Conservation (phyloP, 2,888 invertebrate species). For the Stratiomys singularior region DNA sequence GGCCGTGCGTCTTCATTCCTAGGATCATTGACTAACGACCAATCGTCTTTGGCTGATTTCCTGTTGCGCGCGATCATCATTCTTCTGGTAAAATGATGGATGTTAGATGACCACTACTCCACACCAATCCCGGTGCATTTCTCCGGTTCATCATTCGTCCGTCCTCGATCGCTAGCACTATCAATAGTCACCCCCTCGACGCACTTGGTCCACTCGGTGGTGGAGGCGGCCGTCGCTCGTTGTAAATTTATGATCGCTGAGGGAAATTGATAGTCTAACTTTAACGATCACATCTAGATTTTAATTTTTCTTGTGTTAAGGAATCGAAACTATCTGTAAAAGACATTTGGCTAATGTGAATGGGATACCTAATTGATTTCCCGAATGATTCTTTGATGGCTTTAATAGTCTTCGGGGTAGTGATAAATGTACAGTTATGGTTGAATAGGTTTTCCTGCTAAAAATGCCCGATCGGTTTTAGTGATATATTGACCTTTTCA, state of each 20-base stretch:
- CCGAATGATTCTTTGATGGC: not conserved
- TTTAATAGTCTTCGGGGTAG: not conserved
- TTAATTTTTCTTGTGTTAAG: not conserved
- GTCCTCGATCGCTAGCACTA: too few species aligned
- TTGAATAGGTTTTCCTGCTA: too few species aligned
- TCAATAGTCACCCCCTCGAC: too few species aligned
- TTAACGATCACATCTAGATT: not conserved
- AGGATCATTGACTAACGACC: too few species aligned
- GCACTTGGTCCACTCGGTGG: not conserved
- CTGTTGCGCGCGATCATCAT: conserved; percentile 18
- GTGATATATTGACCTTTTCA: too few species aligned
- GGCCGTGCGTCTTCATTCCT: too few species aligned
- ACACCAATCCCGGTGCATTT: not conserved
- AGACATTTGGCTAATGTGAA: not conserved
- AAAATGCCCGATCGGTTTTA: too few species aligned
- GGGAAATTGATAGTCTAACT: conserved; percentile 11
- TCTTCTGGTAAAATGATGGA: conserved; percentile 17
- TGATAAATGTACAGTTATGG: conserved; percentile 12
- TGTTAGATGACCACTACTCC: conserved; percentile 25
- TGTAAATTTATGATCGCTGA: not conserved
- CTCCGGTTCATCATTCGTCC: too few species aligned
- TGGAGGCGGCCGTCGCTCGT: conserved; percentile 3
- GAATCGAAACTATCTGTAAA: not conserved
- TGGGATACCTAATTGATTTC: not conserved
- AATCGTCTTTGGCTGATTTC: conserved; percentile 2